These are phyloP conservation scores for Drosophila hawaiiensis DNA, from an alignment of 2,888 invertebrate species.

Conservation along the genomic window DNA sequence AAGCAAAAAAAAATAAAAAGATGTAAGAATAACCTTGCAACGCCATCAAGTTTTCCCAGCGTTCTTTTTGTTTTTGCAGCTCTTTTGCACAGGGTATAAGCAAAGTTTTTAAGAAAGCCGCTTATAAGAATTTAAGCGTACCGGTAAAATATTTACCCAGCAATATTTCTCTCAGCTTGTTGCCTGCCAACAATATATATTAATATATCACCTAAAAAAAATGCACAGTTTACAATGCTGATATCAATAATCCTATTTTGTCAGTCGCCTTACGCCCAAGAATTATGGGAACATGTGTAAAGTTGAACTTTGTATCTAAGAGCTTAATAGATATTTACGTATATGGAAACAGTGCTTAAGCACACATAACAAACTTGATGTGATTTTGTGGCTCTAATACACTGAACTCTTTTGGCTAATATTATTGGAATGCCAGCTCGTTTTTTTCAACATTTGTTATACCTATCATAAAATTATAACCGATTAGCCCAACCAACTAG, in stretches of 20 bases:
- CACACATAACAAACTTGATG: not conserved
- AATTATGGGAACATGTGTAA: not conserved
- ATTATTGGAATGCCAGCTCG: not conserved
- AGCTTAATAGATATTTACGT: not conserved
- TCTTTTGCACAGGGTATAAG: conserved; percentile 48
- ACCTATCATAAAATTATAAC: not conserved
- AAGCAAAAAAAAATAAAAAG: not conserved
- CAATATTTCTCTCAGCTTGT: conserved; percentile 44
- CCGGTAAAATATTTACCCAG: conserved; percentile 34
- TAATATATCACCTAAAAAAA: conserved; percentile 24
- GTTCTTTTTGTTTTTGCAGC: conserved; percentile 14
- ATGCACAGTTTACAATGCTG: conserved; percentile 57
- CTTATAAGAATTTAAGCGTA: conserved; percentile 59
- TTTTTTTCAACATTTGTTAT: not conserved
- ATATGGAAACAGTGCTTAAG: not conserved
- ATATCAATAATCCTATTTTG: conserved; percentile 75
- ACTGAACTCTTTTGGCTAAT: not conserved
- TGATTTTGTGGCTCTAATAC: not conserved
- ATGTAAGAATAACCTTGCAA: conserved; percentile 26
- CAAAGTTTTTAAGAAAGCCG: conserved; percentile 66
- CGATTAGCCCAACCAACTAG: not conserved
- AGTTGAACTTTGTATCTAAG: not conserved
- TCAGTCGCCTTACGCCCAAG: not conserved
- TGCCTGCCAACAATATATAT: conserved; percentile 7
- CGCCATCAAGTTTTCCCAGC: conserved; percentile 46